A percentile compares a stretch with the other conserved stretches of the same genome.
These are phyloP conservation scores for Halictus ligatus DNA, from an alignment of 2,888 invertebrate genomes.

Conservation along the genomic window DNA sequence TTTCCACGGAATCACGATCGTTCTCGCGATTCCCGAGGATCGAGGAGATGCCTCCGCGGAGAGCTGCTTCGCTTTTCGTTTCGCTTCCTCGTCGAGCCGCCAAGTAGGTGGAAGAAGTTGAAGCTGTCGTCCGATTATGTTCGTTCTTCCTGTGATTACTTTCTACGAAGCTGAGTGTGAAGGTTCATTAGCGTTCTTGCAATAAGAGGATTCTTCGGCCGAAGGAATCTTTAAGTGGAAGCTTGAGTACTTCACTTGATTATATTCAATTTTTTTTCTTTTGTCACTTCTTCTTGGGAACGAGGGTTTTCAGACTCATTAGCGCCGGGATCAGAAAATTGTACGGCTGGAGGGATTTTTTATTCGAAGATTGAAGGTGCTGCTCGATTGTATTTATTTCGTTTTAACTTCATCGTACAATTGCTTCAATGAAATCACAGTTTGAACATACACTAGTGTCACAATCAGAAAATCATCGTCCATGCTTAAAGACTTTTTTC, in stretches of 20 bases:
- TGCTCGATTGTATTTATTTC: no score
- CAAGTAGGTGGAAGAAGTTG: not conserved
- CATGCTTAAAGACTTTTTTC: no score
- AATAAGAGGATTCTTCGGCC: no score
- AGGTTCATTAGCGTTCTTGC: not conserved
- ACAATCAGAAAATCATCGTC: no score
- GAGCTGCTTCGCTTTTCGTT: not conserved
- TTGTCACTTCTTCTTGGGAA: not conserved
- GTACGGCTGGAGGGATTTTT: not conserved
- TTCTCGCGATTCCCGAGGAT: not conserved
- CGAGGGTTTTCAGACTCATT: not conserved
- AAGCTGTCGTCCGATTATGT: not conserved
- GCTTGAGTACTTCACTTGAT: not conserved
- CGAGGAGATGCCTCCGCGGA: not conserved
- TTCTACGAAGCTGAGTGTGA: not conserved
- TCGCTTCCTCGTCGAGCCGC: not conserved
- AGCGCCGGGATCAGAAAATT: not conserved
- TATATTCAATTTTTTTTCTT: not conserved
- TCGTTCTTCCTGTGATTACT: not conserved
- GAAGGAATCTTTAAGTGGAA: no score
- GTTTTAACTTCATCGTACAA: no score
- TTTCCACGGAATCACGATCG: not conserved
- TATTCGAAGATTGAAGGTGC: no score
- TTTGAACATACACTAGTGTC: no score
- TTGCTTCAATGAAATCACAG: no score